phyloP scores from a whole-genome alignment of 2,888 invertebrate genomes.

The Fragum fragum region DNA sequence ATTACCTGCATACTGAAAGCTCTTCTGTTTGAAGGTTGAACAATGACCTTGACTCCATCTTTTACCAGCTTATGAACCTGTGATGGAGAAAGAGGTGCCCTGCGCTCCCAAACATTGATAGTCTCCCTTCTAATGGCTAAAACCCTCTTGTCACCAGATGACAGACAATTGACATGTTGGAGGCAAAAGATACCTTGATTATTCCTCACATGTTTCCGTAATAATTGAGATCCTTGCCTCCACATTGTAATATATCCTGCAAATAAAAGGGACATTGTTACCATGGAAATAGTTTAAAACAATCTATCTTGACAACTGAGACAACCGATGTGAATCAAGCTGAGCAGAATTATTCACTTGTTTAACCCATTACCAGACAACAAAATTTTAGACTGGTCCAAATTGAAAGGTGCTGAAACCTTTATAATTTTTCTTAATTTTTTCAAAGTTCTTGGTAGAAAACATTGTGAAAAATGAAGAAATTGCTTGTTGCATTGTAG shows the following conservation, averaged over 20 bases:
- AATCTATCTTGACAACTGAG: too few species aligned
- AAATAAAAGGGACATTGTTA: background rate
- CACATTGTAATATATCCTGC: constrained; percentile 51
- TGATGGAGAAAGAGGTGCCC: constrained; percentile 97
- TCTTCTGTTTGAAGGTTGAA: constrained; percentile 98
- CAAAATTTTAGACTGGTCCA: too few species aligned
- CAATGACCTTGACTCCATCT: constrained; percentile 96
- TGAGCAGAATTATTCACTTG: too few species aligned
- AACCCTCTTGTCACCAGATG: constrained; percentile 46
- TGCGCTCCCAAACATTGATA: constrained; percentile 89
- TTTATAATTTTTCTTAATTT: too few species aligned
- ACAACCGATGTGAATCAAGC: too few species aligned
- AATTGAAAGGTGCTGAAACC: too few species aligned
- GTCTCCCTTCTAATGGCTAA: constrained; percentile 88
- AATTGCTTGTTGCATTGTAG: too few species aligned
- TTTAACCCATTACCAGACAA: too few species aligned
- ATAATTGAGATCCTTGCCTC: constrained; percentile 60
- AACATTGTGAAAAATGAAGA: too few species aligned
- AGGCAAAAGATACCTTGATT: constrained; percentile 37
- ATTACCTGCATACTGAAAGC: constrained; percentile 98
- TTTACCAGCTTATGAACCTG: constrained; percentile 96
- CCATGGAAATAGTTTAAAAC: too few species aligned
- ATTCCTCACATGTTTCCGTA: constrained; percentile 51
- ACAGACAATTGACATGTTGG: constrained; percentile 46
- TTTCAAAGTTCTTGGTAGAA: too few species aligned